Percentiles rank a stretch among this genome's conserved stretches.
Conservation (phyloP, 2,797 vertebrate species). For the Chaunax sp. region DNA sequence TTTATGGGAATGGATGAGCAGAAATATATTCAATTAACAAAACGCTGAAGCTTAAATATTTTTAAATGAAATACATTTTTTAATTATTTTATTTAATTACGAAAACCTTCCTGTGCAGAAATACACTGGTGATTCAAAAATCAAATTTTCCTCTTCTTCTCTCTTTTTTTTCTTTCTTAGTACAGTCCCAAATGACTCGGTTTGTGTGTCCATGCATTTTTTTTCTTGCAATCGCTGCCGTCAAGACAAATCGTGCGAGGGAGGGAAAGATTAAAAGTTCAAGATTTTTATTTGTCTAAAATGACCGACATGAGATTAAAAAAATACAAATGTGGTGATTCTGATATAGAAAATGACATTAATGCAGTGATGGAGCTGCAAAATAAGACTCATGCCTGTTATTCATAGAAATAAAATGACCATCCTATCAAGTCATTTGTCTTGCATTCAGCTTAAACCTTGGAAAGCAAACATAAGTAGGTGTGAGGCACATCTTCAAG, state of each 20-base stretch:
- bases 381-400: not conserved
- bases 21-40: too few species aligned
- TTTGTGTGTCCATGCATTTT: too few species aligned
- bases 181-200: too few species aligned
- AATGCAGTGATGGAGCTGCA: not conserved
- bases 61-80: too few species aligned
- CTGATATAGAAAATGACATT: not conserved
- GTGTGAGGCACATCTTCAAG: not conserved
- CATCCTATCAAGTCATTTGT: conserved; percentile 1
- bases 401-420: not conserved
- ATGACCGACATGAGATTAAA: conserved; percentile 7
- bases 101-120: too few species aligned
- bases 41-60: too few species aligned
- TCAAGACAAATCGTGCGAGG: not conserved
- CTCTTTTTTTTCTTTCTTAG: too few species aligned
- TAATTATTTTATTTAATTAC: too few species aligned
- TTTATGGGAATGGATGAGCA: too few species aligned
- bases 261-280: conserved; percentile 20
- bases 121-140: too few species aligned
- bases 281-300: conserved; percentile 25
- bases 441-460: not conserved
- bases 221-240: too few species aligned
- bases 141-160: too few species aligned
- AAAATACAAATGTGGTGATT: not conserved
- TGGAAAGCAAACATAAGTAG: not conserved